These are phyloP conservation scores for Phoxinus phoxinus DNA, from an alignment of 2,113 vertebrate species.

Conservation along the genomic window DNA sequence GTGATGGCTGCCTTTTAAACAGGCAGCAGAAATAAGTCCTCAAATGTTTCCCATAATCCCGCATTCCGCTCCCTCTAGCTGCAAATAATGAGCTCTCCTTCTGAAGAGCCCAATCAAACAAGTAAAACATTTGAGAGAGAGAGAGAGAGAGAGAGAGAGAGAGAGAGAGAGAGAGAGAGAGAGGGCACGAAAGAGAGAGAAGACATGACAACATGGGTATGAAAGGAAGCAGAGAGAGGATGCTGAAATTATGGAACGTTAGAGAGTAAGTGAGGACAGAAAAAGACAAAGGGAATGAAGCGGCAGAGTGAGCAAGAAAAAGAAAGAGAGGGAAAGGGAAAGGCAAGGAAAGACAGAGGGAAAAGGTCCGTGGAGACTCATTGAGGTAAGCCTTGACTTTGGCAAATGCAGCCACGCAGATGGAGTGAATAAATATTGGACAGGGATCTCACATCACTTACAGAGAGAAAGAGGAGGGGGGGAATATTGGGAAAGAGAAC, in stretches of 20 bases:
- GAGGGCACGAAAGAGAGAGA: slow-evolving; percentile 28
- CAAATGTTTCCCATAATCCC: slow-evolving; percentile 55
- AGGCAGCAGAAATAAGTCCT: slow-evolving; percentile 51
- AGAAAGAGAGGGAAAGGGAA: not conserved
- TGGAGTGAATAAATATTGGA: slow-evolving; percentile 54
- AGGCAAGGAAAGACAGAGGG: slow-evolving; percentile 12
- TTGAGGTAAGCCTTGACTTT: slow-evolving; percentile 51
- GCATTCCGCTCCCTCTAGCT: slow-evolving; percentile 55
- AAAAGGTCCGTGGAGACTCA: slow-evolving; percentile 40
- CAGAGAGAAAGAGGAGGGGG: not conserved
- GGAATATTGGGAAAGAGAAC: slow-evolving; percentile 14
- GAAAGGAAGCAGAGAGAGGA: slow-evolving; percentile 8
- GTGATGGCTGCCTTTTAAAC: slow-evolving; percentile 51
- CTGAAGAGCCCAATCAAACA: slow-evolving; percentile 53
- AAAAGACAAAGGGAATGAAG: slow-evolving; percentile 18
- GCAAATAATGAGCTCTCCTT: slow-evolving; percentile 60
- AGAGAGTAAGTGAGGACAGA: not conserved
- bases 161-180: slow-evolving; percentile 18
- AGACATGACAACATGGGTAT: not conserved
- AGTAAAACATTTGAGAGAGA: slow-evolving; percentile 49
- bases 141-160: not conserved
- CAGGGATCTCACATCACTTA: slow-evolving; percentile 37
- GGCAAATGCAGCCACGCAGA: slow-evolving; percentile 42
- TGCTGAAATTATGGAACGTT: not conserved
- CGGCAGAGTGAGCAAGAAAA: not conserved